Evolutionary conservation across 2,888 invertebrate genomes (phyloP).

Genomic region (Dolichopus griseipennis): DNA sequence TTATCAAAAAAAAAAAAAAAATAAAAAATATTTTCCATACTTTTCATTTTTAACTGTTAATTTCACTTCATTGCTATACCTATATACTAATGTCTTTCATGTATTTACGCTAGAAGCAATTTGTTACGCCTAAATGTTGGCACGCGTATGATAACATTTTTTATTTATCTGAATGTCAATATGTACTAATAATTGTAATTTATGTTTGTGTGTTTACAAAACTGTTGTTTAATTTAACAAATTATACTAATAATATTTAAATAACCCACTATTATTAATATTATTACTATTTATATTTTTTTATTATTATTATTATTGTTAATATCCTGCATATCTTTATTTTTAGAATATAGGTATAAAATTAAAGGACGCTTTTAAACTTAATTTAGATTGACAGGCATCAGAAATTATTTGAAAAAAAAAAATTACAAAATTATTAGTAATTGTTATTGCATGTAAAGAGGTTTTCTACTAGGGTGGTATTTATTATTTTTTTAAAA

Average conservation of each 20-base stretch:
- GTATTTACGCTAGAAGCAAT: conserved; percentile 31
- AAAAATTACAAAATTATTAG: too few relatives aligned
- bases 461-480: too few relatives aligned
- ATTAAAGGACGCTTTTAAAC: too few relatives aligned
- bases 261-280: not conserved
- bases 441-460: too few relatives aligned
- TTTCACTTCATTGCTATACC: not conserved
- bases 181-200: not conserved
- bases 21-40: not conserved
- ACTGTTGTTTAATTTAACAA: not conserved
- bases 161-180: not conserved
- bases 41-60: conserved; percentile 9
- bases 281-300: too few relatives aligned
- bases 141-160: conserved; percentile 28
- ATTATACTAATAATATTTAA: not conserved
- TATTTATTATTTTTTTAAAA: too few relatives aligned
- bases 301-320: too few relatives aligned
- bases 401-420: too few relatives aligned
- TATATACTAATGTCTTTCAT: not conserved
- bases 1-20: not conserved
- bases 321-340: too few relatives aligned
- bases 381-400: too few relatives aligned
- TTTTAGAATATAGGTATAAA: too few relatives aligned
- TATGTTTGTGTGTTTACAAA: not conserved
- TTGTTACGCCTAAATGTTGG: conserved; percentile 41